A percentile compares a stretch with the other conserved stretches of the same genome.
Conservation (phyloP, 1,140 invertebrate species). For the Hermatobates lingyangjiaoensis region DNA sequence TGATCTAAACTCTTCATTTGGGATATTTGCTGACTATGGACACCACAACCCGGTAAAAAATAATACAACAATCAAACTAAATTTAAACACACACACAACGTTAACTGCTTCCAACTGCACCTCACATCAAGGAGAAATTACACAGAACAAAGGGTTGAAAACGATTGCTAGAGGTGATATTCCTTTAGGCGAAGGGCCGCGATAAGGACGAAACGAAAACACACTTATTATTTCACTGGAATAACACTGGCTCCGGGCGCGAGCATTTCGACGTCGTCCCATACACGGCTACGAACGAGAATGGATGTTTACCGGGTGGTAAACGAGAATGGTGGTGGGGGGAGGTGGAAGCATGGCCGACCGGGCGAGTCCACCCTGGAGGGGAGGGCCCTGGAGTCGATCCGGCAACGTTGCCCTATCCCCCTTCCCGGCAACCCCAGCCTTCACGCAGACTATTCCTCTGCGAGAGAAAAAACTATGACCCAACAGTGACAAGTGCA, state of each 20-base stretch:
- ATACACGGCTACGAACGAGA: neutral
- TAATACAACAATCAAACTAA: conserved; percentile 14
- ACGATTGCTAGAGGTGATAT: no score
- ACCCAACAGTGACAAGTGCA: no score
- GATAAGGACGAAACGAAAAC: no score
- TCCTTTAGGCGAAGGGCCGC: no score
- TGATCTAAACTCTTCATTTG: conserved; percentile 50
- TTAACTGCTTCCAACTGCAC: no score
- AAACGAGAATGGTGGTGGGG: neutral
- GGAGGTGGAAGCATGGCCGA: neutral
- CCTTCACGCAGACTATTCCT: no score
- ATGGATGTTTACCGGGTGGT: neutral
- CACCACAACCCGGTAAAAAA: conserved; percentile 17
- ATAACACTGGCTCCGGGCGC: neutral
- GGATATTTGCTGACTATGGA: conserved; percentile 15
- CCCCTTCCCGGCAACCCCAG: neutral
- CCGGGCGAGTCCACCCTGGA: conserved; percentile 8
- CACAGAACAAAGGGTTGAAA: no score
- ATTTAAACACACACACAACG: no score
- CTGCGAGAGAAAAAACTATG: no score
- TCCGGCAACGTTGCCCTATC: conserved; percentile 5
- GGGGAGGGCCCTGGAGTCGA: neutral
- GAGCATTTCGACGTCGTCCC: neutral
- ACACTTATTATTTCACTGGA: neutral
- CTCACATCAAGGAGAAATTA: no score